These are phyloP conservation scores for Scalopus aquaticus DNA, from an alignment of 2,113 vertebrate species.

Conservation along the genomic window DNA sequence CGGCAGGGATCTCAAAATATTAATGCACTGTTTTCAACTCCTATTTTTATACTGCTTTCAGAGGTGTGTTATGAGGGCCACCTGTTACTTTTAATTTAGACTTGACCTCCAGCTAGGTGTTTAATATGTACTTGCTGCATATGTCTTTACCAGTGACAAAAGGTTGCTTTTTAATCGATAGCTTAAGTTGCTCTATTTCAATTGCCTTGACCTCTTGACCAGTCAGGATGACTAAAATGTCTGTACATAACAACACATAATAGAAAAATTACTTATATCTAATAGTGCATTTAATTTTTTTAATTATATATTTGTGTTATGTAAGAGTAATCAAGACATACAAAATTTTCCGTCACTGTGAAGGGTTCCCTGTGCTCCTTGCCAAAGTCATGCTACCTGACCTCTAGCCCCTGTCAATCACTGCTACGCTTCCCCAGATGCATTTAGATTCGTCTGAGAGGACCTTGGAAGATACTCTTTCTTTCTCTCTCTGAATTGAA, in stretches of 20 bases:
- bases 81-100: background rate
- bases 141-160: too few relatives aligned
- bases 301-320: background rate
- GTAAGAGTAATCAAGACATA: background rate
- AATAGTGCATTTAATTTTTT: background rate
- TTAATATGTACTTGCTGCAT: background rate
- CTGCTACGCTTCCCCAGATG: background rate
- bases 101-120: background rate
- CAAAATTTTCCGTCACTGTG: background rate
- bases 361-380: background rate
- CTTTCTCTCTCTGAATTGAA: background rate
- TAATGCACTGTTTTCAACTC: background rate
- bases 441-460: background rate
- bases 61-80: background rate
- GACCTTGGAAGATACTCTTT: background rate
- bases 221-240: too few relatives aligned
- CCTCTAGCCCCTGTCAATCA: background rate
- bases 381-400: background rate
- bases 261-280: background rate
- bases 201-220: too few relatives aligned
- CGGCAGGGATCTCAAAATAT: background rate
- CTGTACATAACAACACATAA: background rate
- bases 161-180: too few relatives aligned
- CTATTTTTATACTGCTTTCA: background rate
- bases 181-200: too few relatives aligned